Evolutionary conservation across 2,113 vertebrate genomes (phyloP), one percentile per base, ranked within the genome.

Genomic region (Pholis gunnellus): DNA sequence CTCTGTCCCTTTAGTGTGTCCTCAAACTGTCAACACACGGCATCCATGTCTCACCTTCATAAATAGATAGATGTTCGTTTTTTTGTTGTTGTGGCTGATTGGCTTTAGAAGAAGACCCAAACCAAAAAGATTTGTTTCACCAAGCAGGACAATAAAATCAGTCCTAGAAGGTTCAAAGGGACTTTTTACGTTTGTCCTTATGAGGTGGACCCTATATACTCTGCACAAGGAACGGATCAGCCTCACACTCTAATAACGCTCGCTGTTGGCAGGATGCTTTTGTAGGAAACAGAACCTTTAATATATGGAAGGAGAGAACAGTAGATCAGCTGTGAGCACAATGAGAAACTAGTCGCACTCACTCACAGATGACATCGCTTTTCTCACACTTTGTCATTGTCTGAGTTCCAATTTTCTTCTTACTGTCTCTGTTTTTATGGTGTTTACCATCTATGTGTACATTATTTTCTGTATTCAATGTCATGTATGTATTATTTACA

Each of bases 391-490:
- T 36, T 77, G 1, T 54, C 72, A 82, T 69, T 78, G 50, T 71
- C 63, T 18, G 6, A 60, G 6, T 73, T 67, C 22, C 9, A 69
- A 2, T 77, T 38, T 56, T 67, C 56, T 66, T 60, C 7, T 73
- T 57, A 42, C 27, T 79, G 66, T 84, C 40, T 71, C 48, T 44
- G 13, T 64, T 36, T 75, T 71, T 65, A 54, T 42, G 71, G 25
- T 65, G 86, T 86, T 60, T 85, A 54, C 59, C 78, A 89, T 81
- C 63, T 79, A 10, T 82, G 36, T 89, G 75, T 84, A 50, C 46
- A 67, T 88, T 81, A 57, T 72, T 87, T 85, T 78, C 29, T 82
- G 75, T 77, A 80, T 81, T 73, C 46, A 71, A 6, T 87, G 18
- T 50, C 17, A 57, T 64, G 40, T 86, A 75, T 86, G 68, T 80